phyloP scores from a whole-genome alignment of 2,113 vertebrate species.

The Cariama cristata region DNA sequence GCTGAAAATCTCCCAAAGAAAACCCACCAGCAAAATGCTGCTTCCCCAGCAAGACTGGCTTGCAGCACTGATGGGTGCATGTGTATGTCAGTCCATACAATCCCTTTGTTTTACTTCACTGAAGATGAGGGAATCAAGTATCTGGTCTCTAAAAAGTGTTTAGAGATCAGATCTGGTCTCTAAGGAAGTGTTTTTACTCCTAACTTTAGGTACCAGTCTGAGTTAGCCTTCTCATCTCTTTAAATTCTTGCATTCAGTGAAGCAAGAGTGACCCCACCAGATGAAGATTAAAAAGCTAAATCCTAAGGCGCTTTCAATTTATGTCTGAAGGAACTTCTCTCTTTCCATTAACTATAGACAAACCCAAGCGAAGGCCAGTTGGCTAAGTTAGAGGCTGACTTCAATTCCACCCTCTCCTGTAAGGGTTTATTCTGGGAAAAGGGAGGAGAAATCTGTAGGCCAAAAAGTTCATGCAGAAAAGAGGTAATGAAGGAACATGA shows the following conservation, averaged over 20 bases:
- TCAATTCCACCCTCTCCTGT: background rate
- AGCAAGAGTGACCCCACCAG: conserved; percentile 52
- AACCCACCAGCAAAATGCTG: background rate
- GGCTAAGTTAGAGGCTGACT: background rate
- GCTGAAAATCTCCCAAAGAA: background rate
- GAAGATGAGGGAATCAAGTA: background rate
- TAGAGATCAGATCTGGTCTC: background rate
- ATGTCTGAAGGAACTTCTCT: background rate
- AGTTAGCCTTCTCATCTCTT: background rate
- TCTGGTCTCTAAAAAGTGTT: background rate
- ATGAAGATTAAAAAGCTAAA: conserved; percentile 13
- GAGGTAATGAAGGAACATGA: background rate
- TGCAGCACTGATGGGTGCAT: background rate
- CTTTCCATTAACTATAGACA: background rate
- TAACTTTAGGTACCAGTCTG: background rate
- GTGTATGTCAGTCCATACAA: background rate
- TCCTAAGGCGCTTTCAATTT: background rate
- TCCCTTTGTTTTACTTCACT: background rate
- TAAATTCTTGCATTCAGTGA: background rate
- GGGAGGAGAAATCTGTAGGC: background rate
- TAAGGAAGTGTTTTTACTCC: background rate
- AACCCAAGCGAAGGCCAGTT: background rate
- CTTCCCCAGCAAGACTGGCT: background rate
- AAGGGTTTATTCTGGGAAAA: background rate
- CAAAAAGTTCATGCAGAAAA: background rate